A percentile compares a stretch with the other conserved stretches of the same genome.
Evolutionary conservation across 2,113 vertebrate genomes (phyloP).

Genomic region (Fukomys damarensis): DNA sequence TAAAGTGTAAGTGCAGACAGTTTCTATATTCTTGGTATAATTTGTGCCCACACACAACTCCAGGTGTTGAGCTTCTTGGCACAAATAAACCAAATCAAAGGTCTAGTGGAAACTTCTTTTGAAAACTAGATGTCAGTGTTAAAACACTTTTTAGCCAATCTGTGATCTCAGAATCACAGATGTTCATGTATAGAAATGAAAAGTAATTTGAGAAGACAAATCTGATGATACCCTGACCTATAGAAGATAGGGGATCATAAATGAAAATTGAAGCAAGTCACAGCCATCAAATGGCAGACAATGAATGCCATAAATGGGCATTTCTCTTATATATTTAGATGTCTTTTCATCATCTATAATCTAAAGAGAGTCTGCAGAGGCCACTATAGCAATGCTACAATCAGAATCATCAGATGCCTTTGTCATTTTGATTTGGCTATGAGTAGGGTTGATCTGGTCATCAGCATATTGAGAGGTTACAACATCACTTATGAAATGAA

Average conservation of each 20-base stretch:
- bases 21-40: slow-evolving; percentile 50
- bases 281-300: background rate
- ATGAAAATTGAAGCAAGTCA: background rate
- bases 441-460: background rate
- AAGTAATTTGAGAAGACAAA: slow-evolving; percentile 57
- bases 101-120: slow-evolving; percentile 62
- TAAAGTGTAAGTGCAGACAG: slow-evolving; percentile 49
- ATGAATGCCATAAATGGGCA: background rate
- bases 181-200: slow-evolving; percentile 57
- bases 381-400: background rate
- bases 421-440: background rate
- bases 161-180: slow-evolving; percentile 48
- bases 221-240: background rate
- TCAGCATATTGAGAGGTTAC: background rate
- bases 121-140: slow-evolving; percentile 50
- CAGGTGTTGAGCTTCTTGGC: slow-evolving; percentile 56
- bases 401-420: background rate
- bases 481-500: background rate
- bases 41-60: slow-evolving; percentile 56
- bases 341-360: background rate
- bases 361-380: background rate
- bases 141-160: slow-evolving; percentile 32
- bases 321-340: slow-evolving; percentile 19
- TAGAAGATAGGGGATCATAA: background rate
- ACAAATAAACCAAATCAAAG: slow-evolving; percentile 40